Conservation (phyloP, 2,113 vertebrate genomes). For the Pagrus major region DNA sequence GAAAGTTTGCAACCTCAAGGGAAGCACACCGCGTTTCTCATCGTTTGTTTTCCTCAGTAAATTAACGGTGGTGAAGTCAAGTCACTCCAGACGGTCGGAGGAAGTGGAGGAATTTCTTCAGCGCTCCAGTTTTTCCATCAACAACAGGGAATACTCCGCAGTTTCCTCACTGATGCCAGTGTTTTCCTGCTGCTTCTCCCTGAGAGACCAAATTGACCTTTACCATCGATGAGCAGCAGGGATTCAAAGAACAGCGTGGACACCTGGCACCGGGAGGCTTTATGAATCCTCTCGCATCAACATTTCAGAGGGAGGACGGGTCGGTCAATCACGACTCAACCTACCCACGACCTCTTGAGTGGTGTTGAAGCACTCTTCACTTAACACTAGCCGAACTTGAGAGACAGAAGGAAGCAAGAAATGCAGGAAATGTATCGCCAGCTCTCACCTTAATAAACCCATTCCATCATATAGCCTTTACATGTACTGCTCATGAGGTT, state of each 20-base stretch:
- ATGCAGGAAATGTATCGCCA: too few relatives aligned
- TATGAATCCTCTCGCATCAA: not conserved
- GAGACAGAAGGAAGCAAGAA: not conserved
- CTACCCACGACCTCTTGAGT: accelerated
- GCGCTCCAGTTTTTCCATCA: not conserved
- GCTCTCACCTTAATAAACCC: too few relatives aligned
- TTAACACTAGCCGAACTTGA: not conserved
- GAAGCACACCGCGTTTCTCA: not conserved
- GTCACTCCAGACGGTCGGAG: not conserved
- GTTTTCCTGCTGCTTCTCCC: not conserved
- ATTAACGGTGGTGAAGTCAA: not conserved
- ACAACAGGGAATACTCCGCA: not conserved
- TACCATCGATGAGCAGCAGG: not conserved
- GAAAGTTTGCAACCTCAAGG: not conserved
- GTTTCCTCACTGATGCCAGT: not conserved
- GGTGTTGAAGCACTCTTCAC: not conserved
- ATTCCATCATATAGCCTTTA: too few relatives aligned
- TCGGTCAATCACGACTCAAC: not conserved
- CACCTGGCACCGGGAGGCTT: not conserved
- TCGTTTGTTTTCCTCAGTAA: not conserved
- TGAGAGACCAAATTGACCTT: not conserved
- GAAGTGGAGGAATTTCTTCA: not conserved
- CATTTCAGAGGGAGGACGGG: not conserved
- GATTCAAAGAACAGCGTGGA: not conserved
- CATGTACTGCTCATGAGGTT: not conserved